Evolutionary conservation across 2,113 vertebrate genomes (phyloP).

Genomic region (Opisthocomus hoazin): DNA sequence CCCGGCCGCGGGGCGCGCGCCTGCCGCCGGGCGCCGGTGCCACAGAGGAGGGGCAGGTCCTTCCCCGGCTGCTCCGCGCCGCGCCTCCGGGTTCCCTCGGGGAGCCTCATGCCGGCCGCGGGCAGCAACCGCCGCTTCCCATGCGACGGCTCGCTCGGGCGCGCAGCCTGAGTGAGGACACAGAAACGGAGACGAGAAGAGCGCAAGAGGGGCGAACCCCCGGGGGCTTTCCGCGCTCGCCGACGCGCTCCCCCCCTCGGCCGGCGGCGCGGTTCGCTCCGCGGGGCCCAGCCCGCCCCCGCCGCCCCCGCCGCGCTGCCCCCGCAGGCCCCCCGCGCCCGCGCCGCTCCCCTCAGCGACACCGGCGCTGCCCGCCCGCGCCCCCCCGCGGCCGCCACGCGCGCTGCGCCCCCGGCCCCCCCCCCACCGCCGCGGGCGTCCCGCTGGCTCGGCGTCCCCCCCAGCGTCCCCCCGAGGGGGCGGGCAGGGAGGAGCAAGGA

Average conservation of each 20-base stretch:
- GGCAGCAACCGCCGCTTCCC: not conserved
- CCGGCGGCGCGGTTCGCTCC: not conserved
- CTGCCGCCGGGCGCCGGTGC: not conserved
- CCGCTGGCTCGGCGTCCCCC: not conserved
- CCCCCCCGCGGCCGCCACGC: not conserved
- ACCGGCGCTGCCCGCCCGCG: not conserved
- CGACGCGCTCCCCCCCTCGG: not conserved
- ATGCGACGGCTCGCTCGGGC: too few species aligned
- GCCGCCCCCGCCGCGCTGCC: not conserved
- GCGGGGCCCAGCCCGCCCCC: not conserved
- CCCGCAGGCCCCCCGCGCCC: not conserved
- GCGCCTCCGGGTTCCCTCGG: not conserved
- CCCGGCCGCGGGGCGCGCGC: not conserved
- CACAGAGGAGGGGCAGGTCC: conserved; percentile 16
- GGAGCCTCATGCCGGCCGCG: not conserved
- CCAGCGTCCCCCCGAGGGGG: too few species aligned
- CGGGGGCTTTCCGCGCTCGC: not conserved
- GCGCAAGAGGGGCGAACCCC: not conserved
- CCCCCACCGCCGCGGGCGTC: not conserved
- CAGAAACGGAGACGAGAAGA: not conserved
- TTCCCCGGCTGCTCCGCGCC: not conserved
- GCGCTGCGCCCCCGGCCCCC: not conserved
- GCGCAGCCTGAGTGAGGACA: too few species aligned
- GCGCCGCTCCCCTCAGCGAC: not conserved
- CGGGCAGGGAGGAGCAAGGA: not conserved